Conservation (phyloP, 2,888 invertebrate species). For the Synergus laeviventris region DNA sequence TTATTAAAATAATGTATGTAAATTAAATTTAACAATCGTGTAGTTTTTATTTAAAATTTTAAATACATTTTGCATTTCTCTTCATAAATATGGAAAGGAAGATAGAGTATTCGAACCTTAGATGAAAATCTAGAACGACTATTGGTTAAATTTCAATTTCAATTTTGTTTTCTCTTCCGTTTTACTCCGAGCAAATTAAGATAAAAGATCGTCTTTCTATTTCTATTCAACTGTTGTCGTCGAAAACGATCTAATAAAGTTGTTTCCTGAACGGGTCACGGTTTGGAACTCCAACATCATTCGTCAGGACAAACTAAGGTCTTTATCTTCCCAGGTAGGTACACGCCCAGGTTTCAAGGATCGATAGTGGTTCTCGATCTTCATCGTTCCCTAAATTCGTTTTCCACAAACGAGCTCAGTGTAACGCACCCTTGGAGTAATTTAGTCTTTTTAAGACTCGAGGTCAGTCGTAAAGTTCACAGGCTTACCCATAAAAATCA, state of each 20-base stretch:
- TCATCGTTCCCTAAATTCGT: conserved; percentile 48
- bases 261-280: conserved; percentile 9
- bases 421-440: conserved; percentile 62
- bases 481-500: conserved; percentile 59
- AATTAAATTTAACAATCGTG: too few species aligned
- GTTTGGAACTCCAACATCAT: conserved; percentile 9
- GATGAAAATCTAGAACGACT: too few species aligned
- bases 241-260: conserved; percentile 26
- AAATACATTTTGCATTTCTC: too few species aligned
- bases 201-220: conserved; percentile 9
- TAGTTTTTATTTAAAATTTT: too few species aligned
- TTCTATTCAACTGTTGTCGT: conserved; percentile 5
- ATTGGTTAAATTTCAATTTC: background rate
- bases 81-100: background rate
- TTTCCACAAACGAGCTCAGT: conserved; percentile 50
- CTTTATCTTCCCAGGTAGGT: conserved; percentile 40
- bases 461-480: conserved; percentile 66
- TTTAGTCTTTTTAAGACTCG: conserved; percentile 69
- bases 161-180: background rate
- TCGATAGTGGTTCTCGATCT: conserved; percentile 54
- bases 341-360: conserved; percentile 41
- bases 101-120: background rate
- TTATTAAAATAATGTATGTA: too few species aligned
- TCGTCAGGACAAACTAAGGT: conserved; percentile 42
- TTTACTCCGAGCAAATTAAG: background rate